Evolutionary conservation across 1,140 invertebrate species (phyloP).

Genomic region (Sarcophaga bullata): DNA sequence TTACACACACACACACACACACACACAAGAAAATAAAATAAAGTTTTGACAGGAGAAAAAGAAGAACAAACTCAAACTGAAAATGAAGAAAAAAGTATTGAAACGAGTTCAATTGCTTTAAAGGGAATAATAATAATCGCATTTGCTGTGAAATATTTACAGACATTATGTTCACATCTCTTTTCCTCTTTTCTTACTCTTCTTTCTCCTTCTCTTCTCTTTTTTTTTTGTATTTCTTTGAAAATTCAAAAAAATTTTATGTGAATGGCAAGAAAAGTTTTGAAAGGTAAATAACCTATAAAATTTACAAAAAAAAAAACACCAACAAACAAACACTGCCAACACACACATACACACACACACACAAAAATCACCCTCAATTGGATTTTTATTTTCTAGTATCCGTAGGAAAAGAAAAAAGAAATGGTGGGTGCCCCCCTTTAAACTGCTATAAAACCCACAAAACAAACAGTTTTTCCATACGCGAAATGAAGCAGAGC

Average conservation of each 20-base stretch:
- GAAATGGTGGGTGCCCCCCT: not conserved
- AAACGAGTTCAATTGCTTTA: slow-evolving; percentile 35
- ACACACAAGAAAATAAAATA: slow-evolving; percentile 26
- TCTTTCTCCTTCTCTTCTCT: no score
- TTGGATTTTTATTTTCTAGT: not conserved
- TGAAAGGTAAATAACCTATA: slow-evolving; percentile 30
- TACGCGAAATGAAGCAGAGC: no score
- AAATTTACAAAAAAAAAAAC: not conserved
- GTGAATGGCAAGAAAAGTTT: not conserved
- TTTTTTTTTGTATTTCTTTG: no score
- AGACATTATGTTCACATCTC: no score
- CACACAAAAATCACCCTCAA: slow-evolving; percentile 24
- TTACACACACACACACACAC: no score
- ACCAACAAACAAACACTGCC: not conserved
- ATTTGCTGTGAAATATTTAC: not conserved
- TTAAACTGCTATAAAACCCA: not conserved
- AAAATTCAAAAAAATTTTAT: no score
- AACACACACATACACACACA: not conserved
- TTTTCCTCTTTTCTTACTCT: no score
- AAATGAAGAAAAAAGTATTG: not conserved
- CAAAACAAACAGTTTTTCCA: no score
- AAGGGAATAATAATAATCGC: slow-evolving; percentile 35
- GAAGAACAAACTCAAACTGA: not conserved
- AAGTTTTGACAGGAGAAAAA: not conserved
- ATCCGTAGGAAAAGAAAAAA: not conserved